Base-by-base conservation (phyloP, 2,888 invertebrate species). In the Apotomis betuletana region DNA sequence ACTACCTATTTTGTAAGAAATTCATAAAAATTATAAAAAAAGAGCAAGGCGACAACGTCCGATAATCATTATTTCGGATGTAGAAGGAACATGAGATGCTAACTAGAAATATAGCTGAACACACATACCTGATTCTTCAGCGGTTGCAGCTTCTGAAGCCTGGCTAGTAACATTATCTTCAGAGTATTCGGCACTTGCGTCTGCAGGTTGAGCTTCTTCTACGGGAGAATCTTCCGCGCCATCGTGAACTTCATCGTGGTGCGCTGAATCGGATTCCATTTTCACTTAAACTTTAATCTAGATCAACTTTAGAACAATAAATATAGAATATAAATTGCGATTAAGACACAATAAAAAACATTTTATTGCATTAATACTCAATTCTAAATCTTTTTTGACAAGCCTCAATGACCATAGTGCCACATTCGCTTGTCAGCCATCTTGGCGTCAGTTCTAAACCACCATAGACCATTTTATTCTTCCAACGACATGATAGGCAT, bases 141-240 rank as follows among this genome's bases (percentile, higher is more conserved):
- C 80, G 5, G 81, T 78, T 73, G 78, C 83, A 49, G 83, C 82
- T 77, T 90, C 91, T 38, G 85, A 78, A 69, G 89, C 88, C 58
- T 90, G 87, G 75, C 85, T 85, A 68, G 86, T 81, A 76, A 87
- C 84, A 82, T 89, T 90, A 81, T 86, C 87, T 81, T 89, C 92
- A 75, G 87, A 84, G 75, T 84, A 81, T 79, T 90, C 89, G 70
- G 81, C 88, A 73, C 83, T 78, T 75, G 84, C 85, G 81, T 91
- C 91, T 68, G 78, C 79, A 76, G 77, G 82, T 81, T 88, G 88
- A 78, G 86, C 87, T 82, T 90, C 92, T 79, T 84, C 88, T 80
- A 88, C 81, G 80, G 90, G 89, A 75, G 86, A 90, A 79, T 89
- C 90, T 90, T 93, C 92, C 90, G 90, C 93, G 91, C 93, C 92